These are phyloP conservation scores for Oligia strigilis DNA, from an alignment of 2,888 invertebrate species.

Conservation along the genomic window DNA sequence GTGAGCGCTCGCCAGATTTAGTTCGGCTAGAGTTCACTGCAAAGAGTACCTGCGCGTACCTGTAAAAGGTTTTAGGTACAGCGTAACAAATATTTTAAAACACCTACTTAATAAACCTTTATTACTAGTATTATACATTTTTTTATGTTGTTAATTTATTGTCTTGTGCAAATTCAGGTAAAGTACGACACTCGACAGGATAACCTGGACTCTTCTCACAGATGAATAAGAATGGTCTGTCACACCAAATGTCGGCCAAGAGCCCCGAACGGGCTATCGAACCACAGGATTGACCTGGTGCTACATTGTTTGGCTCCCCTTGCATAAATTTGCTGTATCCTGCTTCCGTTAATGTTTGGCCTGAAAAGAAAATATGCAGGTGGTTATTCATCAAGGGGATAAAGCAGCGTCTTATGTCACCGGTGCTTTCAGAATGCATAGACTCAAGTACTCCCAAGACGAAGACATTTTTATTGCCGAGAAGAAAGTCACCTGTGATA, in stretches of 20 bases:
- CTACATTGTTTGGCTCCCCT: slow-evolving; percentile 1
- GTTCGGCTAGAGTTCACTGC: no score
- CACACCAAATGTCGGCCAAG: slow-evolving; percentile 12
- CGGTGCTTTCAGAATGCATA: neutral
- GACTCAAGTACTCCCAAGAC: no score
- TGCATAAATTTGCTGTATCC: slow-evolving; percentile 1
- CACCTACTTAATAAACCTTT: neutral
- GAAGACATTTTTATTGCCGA: neutral
- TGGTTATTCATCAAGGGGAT: neutral
- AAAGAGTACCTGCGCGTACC: no score
- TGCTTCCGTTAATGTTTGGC: slow-evolving; percentile 18
- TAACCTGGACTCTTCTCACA: slow-evolving; percentile 18
- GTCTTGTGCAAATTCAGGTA: neutral
- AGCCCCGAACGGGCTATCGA: neutral
- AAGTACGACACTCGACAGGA: neutral
- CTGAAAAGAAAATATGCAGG: neutral
- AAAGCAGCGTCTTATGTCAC: neutral
- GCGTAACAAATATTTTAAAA: neutral
- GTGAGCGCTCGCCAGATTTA: no score
- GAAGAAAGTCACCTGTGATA: neutral
- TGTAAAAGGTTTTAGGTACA: no score
- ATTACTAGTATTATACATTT: neutral
- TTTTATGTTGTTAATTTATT: neutral
- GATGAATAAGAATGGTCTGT: neutral
- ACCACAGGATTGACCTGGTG: slow-evolving; percentile 13